phyloP scores from a whole-genome alignment of 2,113 vertebrate species.

The Penelope pileata region DNA sequence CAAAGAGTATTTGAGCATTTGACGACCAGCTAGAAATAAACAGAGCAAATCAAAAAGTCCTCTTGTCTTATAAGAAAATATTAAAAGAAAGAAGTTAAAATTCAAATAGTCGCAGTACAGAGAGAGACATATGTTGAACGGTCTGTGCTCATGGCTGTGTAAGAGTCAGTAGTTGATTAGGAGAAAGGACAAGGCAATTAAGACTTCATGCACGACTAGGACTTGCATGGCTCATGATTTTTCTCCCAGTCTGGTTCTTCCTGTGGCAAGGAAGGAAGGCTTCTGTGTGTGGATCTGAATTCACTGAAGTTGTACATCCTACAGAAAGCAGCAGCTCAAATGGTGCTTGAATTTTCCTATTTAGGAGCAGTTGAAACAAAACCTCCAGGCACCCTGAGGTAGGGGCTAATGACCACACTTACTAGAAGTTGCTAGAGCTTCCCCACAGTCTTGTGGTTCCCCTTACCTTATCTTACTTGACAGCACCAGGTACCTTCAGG shows the following conservation, averaged over 20 bases:
- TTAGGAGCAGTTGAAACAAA: background rate
- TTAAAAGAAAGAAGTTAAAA: background rate
- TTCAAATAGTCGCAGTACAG: background rate
- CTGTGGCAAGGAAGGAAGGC: background rate
- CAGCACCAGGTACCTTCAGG: background rate
- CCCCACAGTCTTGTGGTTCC: background rate
- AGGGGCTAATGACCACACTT: rapidly evolving
- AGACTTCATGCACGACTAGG: background rate
- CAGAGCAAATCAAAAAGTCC: background rate
- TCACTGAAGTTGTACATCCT: background rate
- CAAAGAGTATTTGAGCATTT: background rate
- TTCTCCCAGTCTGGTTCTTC: background rate
- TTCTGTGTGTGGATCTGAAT: background rate
- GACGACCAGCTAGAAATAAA: background rate
- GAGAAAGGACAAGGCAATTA: background rate
- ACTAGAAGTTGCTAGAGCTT: background rate
- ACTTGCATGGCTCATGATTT: background rate
- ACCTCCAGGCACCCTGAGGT: background rate
- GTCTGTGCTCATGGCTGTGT: background rate
- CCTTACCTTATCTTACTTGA: background rate
- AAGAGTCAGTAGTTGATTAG: background rate
- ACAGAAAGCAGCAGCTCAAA: background rate
- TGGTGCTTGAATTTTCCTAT: background rate
- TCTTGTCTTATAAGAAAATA: background rate
- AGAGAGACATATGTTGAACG: background rate